phyloP scores from a whole-genome alignment of 2,797 vertebrate genomes.

The Echeneis naucrates region DNA sequence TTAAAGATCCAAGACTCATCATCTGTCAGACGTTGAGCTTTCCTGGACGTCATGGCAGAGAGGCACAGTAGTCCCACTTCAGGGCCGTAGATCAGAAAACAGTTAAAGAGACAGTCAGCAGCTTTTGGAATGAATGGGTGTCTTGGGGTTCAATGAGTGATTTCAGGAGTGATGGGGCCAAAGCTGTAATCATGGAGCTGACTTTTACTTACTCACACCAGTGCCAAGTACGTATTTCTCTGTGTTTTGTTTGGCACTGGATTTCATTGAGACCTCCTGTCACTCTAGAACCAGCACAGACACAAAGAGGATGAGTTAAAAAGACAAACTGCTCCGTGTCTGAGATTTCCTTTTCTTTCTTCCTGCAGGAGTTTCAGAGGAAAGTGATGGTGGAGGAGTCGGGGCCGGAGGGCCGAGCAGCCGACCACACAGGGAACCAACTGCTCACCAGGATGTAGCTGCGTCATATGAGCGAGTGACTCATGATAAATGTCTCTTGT shows the following conservation, averaged over 20 bases:
- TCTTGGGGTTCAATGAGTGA: conserved; percentile 19
- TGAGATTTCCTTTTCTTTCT: not conserved
- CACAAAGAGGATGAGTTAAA: not conserved
- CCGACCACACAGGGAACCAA: conserved; percentile 29
- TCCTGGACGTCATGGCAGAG: not conserved
- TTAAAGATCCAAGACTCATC: not conserved
- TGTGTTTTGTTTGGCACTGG: not conserved
- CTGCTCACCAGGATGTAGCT: conserved; percentile 70
- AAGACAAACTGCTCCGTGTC: not conserved
- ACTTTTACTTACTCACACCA: not conserved
- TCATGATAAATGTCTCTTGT: not conserved
- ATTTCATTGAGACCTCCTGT: not conserved
- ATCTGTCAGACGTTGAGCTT: conserved; percentile 15
- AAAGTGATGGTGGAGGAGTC: conserved; percentile 76
- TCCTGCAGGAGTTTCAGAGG: conserved; percentile 79
- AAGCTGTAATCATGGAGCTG: not conserved
- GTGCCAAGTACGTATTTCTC: not conserved
- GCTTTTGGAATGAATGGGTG: not conserved
- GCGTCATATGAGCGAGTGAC: not conserved
- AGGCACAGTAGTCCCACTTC: conserved; percentile 15
- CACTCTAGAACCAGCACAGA: not conserved
- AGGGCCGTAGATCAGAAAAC: conserved; percentile 11
- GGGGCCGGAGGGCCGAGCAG: conserved; percentile 35
- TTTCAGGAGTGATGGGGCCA: not conserved
- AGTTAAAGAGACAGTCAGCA: conserved; percentile 4